phyloP scores from a whole-genome alignment of 2,113 vertebrate species.

The Rhinogobius similis region DNA sequence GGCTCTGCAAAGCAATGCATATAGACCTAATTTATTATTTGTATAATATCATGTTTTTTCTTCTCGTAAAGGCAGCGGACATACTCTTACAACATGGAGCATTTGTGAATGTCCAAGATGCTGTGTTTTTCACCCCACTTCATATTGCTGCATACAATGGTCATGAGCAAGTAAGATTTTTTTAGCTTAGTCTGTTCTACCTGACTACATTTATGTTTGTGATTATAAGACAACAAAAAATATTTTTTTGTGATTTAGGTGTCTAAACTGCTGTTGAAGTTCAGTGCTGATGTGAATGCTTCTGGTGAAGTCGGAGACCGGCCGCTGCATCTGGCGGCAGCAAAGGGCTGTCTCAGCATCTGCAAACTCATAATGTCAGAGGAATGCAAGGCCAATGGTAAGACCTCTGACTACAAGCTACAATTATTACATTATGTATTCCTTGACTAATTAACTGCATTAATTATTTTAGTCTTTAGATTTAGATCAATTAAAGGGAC shows the following conservation, averaged over 20 bases:
- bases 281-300: conserved; percentile 87
- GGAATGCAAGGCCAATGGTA: conserved; percentile 86
- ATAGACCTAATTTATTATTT: background rate
- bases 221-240: too few relatives aligned
- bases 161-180: conserved; percentile 82
- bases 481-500: too few relatives aligned
- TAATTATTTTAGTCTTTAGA: too few relatives aligned
- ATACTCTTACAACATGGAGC: conserved; percentile 90
- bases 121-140: conserved; percentile 90
- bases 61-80: conserved; percentile 79
- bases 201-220: background rate
- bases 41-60: background rate
- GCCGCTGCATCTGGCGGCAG: conserved; percentile 90
- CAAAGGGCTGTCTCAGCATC: conserved; percentile 88
- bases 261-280: conserved; percentile 87
- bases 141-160: conserved; percentile 88
- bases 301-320: conserved; percentile 92
- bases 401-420: conserved; percentile 30
- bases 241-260: conserved; percentile 71
- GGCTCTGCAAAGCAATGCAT: background rate
- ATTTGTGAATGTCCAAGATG: conserved; percentile 88
- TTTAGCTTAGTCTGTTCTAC: background rate
- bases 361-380: conserved; percentile 87
- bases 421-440: background rate
- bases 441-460: too few relatives aligned